Conservation (phyloP, 2,113 vertebrate genomes). For the Taurulus bubalis region DNA sequence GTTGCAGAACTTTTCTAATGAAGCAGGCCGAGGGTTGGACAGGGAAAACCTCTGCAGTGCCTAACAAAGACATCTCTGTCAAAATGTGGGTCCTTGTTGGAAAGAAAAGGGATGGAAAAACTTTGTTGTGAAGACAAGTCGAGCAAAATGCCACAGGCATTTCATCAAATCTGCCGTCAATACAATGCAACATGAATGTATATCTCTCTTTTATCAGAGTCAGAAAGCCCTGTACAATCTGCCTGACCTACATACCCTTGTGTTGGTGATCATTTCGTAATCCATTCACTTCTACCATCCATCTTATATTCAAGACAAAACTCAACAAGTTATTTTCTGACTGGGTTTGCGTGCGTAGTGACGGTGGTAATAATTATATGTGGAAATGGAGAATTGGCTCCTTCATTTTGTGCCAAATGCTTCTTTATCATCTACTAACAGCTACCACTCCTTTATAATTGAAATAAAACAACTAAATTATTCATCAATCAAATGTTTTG, state of each 20-base stretch:
- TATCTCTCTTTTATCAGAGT: conserved; percentile 17
- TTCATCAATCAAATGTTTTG: conserved; percentile 25
- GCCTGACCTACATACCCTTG: conserved; percentile 14
- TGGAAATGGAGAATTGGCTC: conserved; percentile 26
- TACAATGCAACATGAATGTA: not conserved
- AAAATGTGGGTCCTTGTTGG: conserved; percentile 22
- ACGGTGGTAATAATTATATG: conserved; percentile 57
- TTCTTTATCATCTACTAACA: conserved; percentile 32
- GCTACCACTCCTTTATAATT: conserved; percentile 44
- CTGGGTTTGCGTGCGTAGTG: conserved; percentile 38
- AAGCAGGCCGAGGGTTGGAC: conserved; percentile 16
- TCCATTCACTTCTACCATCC: conserved; percentile 32
- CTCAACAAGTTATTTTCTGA: conserved; percentile 42
- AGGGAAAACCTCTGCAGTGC: conserved; percentile 21
- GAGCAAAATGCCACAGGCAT: conserved; percentile 19
- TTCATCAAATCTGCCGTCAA: conserved; percentile 31
- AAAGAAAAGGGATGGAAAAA: conserved; percentile 31
- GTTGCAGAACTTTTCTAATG: conserved; percentile 49
- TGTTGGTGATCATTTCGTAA: conserved; percentile 5
- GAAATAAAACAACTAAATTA: conserved; percentile 19
- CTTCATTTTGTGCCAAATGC: conserved; percentile 56
- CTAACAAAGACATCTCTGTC: conserved; percentile 18
- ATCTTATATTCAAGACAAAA: conserved; percentile 42
- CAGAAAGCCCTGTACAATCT: conserved; percentile 5
- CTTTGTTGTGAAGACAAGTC: not conserved